A percentile compares a stretch with the other conserved stretches of the same genome.
Conservation (phyloP, 2,888 invertebrate species). For the Cacoxenus indagator region DNA sequence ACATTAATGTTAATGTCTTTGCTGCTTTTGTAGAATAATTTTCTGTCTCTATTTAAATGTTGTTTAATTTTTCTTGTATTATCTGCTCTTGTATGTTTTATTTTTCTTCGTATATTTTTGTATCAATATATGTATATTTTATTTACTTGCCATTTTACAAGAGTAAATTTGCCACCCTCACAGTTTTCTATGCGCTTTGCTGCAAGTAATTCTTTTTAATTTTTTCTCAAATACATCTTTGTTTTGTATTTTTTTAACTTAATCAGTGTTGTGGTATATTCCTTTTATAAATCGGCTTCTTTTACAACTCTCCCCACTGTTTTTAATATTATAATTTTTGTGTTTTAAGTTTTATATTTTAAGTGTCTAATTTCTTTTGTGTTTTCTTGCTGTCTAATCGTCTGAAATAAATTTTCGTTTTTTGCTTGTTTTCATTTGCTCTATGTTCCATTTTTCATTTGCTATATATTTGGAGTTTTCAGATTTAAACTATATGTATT, state of each 20-base stretch:
- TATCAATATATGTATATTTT: conserved; percentile 19
- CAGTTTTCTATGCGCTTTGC: too few relatives aligned
- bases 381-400: conserved; percentile 26
- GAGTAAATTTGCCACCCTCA: too few relatives aligned
- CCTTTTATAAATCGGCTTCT: too few relatives aligned
- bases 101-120: conserved; percentile 33
- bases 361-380: conserved; percentile 23
- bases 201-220: too few relatives aligned
- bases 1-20: not conserved
- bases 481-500: conserved; percentile 66
- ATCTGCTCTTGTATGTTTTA: conserved; percentile 27
- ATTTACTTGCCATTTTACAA: too few relatives aligned
- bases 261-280: too few relatives aligned
- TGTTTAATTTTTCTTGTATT: not conserved
- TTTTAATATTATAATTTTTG: conserved; percentile 31
- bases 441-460: conserved; percentile 7
- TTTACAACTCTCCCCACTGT: too few relatives aligned
- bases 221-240: too few relatives aligned
- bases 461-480: conserved; percentile 11
- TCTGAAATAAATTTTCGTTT: too few relatives aligned
- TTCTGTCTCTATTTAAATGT: not conserved
- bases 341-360: not conserved
- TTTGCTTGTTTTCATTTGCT: conserved; percentile 18
- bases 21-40: not conserved
- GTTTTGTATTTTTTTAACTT: too few relatives aligned